phyloP scores from a whole-genome alignment of 2,797 vertebrate species.

The Gadopsis marmoratus region DNA sequence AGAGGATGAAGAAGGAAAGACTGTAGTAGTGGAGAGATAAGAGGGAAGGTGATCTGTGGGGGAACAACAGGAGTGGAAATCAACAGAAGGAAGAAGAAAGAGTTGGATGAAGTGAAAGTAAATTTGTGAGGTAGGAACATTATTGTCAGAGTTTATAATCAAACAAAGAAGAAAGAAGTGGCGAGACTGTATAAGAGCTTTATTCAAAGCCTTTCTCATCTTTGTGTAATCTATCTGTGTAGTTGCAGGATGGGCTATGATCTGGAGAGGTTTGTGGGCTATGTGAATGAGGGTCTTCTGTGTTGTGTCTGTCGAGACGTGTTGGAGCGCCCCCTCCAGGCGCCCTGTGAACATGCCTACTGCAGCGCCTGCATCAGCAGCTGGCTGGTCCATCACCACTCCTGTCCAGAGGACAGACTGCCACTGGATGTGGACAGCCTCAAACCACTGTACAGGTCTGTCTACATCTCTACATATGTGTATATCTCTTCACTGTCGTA shows the following conservation, averaged over 20 bases:
- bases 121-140: conserved; percentile 62
- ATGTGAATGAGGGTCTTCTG: conserved; percentile 92
- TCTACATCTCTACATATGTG: neutral
- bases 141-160: neutral
- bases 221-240: conserved; percentile 30
- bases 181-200: neutral
- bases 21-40: conserved; percentile 16
- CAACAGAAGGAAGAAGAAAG: conserved; percentile 20
- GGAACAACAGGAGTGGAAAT: conserved; percentile 33
- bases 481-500: neutral
- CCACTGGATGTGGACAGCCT: conserved; percentile 86
- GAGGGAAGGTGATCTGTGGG: conserved; percentile 17
- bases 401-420: conserved; percentile 92
- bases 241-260: conserved; percentile 91
- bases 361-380: conserved; percentile 91
- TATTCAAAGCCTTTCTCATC: neutral
- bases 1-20: conserved; percentile 43
- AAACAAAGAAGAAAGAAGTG: neutral
- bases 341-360: conserved; percentile 94
- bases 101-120: conserved; percentile 44
- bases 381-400: conserved; percentile 91
- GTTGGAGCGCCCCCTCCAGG: conserved; percentile 90
- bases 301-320: conserved; percentile 93
- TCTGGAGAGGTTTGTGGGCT: conserved; percentile 92
- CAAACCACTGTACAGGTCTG: conserved; percentile 90